Evolutionary conservation across 2,888 invertebrate species (phyloP).

Genomic region (Piscicola geometra): DNA sequence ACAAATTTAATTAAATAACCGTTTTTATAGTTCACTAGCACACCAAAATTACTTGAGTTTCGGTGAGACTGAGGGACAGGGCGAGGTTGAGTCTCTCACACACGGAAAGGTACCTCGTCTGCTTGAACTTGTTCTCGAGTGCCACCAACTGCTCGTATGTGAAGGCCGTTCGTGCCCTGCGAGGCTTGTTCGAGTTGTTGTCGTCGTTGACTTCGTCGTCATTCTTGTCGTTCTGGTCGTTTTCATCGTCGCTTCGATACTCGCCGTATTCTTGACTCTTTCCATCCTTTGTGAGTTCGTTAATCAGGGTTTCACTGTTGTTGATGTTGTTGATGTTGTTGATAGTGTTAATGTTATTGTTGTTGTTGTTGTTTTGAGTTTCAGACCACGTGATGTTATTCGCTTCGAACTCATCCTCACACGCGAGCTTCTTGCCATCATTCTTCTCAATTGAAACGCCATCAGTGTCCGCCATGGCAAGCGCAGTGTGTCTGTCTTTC

Average conservation of each 20-base stretch:
- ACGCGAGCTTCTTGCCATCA: no score
- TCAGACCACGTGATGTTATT: no score
- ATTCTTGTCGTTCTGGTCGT: slow-evolving; percentile 6
- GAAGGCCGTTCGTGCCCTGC: slow-evolving; percentile 90
- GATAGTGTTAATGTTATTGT: no score
- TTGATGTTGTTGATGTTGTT: no score
- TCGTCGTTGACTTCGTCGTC: slow-evolving; percentile 13
- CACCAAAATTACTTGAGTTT: slow-evolving; percentile 78
- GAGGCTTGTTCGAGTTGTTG: slow-evolving; percentile 62
- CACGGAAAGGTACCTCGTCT: slow-evolving; percentile 85
- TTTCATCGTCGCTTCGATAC: not conserved
- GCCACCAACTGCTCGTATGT: slow-evolving; percentile 95
- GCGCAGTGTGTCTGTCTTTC: no score
- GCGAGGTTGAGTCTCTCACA: slow-evolving; percentile 95
- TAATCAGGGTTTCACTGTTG: no score
- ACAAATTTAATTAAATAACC: not conserved
- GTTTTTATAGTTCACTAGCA: not conserved
- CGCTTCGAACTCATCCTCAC: no score
- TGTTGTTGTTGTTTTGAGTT: no score
- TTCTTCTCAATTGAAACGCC: no score
- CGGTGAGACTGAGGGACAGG: slow-evolving; percentile 84
- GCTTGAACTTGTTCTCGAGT: slow-evolving; percentile 97
- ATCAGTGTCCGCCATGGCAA: no score
- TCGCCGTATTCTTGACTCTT: not conserved
- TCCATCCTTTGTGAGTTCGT: no score